phyloP scores from a whole-genome alignment of 2,113 vertebrate species.

The Ammodytes dubius region DNA sequence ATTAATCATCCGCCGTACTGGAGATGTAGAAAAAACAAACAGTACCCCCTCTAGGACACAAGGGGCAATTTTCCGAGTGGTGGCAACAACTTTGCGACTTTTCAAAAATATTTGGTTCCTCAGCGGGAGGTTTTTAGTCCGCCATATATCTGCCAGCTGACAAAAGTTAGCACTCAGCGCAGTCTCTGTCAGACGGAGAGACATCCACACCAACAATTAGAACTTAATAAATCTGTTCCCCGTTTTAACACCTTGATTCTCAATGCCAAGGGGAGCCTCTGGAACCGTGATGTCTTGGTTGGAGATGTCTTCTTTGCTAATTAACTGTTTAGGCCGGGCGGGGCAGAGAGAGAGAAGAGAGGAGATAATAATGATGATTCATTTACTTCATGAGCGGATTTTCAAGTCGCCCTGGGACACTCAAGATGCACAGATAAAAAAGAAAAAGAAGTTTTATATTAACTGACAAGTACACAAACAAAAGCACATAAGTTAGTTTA shows the following conservation, averaged over 20 bases:
- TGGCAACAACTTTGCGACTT: slow-evolving; percentile 84
- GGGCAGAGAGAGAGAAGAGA: background rate
- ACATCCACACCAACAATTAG: slow-evolving; percentile 87
- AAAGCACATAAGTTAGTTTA: no score
- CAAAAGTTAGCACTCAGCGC: slow-evolving; percentile 86
- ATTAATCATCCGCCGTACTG: slow-evolving; percentile 85
- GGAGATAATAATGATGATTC: background rate
- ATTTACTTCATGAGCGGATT: no score
- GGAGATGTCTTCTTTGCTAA: slow-evolving; percentile 49
- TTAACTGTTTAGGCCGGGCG: slow-evolving; percentile 31
- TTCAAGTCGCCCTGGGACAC: no score
- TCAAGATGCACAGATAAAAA: no score
- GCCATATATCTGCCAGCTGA: slow-evolving; percentile 81
- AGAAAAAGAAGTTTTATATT: no score
- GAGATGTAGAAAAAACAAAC: slow-evolving; percentile 81
- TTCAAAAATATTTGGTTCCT: slow-evolving; percentile 82
- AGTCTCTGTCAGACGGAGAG: slow-evolving; percentile 74
- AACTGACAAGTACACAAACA: no score
- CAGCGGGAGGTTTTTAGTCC: slow-evolving; percentile 57
- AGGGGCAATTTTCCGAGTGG: slow-evolving; percentile 80
- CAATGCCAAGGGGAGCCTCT: slow-evolving; percentile 40
- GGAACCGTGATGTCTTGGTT: slow-evolving; percentile 56
- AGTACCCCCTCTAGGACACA: slow-evolving; percentile 68
- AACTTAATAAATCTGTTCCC: slow-evolving; percentile 84
- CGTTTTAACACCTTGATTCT: slow-evolving; percentile 83